phyloP scores from a whole-genome alignment of 2,113 vertebrate species.

The Orycteropus afer region DNA sequence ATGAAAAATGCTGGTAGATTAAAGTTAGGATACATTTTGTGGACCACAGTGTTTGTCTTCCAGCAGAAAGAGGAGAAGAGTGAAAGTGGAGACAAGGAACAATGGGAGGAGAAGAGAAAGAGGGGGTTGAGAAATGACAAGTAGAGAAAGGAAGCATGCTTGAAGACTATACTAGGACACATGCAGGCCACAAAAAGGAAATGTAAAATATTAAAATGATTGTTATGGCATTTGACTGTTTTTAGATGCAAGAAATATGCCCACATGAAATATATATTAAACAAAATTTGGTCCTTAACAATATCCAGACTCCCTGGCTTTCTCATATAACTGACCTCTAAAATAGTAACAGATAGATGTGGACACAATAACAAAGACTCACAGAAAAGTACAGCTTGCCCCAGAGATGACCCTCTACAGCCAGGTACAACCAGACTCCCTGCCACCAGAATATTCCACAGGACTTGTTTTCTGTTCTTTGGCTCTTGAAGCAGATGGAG shows the following conservation, averaged over 20 bases:
- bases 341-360: slow-evolving; percentile 32
- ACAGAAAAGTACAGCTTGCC: slow-evolving; percentile 74
- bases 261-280: slow-evolving; percentile 75
- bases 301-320: slow-evolving; percentile 61
- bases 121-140: not conserved
- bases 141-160: not conserved
- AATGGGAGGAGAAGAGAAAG: not conserved
- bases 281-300: slow-evolving; percentile 71
- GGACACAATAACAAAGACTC: slow-evolving; percentile 79
- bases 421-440: slow-evolving; percentile 69
- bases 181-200: slow-evolving; percentile 67
- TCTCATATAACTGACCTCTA: not conserved
- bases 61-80: not conserved
- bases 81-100: not conserved
- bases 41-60: not conserved
- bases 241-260: slow-evolving; percentile 66
- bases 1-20: not conserved
- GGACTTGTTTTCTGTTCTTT: not conserved
- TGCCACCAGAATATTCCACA: not conserved
- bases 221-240: slow-evolving; percentile 13
- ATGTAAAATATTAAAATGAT: slow-evolving; percentile 60
- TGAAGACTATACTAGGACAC: not conserved
- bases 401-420: slow-evolving; percentile 72
- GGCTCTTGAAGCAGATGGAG: not conserved
- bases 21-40: not conserved